Conservation (phyloP, 2,797 vertebrate species). For the Enteromius viviparus region DNA sequence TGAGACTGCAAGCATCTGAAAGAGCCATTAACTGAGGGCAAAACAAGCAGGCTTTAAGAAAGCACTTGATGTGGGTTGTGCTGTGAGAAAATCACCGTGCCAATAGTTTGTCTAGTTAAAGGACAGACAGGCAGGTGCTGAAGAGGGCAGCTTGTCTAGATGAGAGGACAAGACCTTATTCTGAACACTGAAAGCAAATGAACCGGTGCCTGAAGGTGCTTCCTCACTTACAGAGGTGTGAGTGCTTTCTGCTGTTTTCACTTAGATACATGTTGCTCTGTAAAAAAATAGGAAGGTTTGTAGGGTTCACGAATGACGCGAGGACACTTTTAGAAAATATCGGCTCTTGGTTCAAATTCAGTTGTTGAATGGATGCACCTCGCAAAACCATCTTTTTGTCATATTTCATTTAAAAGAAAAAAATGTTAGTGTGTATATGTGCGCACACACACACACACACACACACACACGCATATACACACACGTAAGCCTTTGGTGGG, state of each 20-base stretch:
- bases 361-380: not conserved
- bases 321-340: slow-evolving; percentile 7
- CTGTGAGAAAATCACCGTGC: slow-evolving; percentile 38
- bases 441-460: too few species aligned
- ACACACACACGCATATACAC: too few species aligned
- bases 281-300: slow-evolving; percentile 35
- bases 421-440: not conserved
- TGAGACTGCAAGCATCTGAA: slow-evolving; percentile 32
- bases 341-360: not conserved
- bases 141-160: slow-evolving; percentile 47
- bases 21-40: slow-evolving; percentile 38
- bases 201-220: slow-evolving; percentile 36
- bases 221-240: slow-evolving; percentile 53
- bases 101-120: slow-evolving; percentile 54
- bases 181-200: slow-evolving; percentile 36
- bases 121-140: slow-evolving; percentile 50
- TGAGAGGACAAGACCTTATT: slow-evolving; percentile 49
- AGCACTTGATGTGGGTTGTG: slow-evolving; percentile 16
- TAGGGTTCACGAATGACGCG: slow-evolving; percentile 2
- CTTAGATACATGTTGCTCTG: slow-evolving; percentile 69
- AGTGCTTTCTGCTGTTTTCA: slow-evolving; percentile 77
- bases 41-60: slow-evolving; percentile 32
- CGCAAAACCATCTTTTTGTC: not conserved
- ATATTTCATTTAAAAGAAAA: not conserved
- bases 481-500: too few species aligned